These are phyloP conservation scores for Speoplatyrhinus poulsoni DNA, from an alignment of 2,113 vertebrate genomes.

Conservation along the genomic window DNA sequence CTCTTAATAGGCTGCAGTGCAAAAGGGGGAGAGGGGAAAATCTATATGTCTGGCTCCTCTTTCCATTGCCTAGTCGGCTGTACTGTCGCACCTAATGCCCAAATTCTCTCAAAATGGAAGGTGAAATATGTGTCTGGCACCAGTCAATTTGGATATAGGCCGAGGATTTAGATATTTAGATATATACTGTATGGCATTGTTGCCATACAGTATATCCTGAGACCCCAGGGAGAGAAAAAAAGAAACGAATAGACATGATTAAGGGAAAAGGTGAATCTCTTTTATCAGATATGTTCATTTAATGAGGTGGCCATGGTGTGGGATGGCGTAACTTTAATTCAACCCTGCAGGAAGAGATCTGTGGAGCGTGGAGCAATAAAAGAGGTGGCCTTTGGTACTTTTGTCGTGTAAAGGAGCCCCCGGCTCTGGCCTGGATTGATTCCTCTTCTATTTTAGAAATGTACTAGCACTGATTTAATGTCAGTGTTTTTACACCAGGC, in stretches of 20 bases:
- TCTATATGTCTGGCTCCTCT: neutral
- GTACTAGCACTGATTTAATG: neutral
- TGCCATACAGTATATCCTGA: neutral
- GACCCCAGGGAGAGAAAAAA: neutral
- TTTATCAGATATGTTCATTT: neutral
- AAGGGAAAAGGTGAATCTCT: neutral
- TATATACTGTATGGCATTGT: no score
- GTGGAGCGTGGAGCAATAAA: no score
- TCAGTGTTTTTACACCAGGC: neutral
- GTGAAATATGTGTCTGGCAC: no score
- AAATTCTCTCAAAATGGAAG: no score
- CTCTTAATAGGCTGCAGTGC: neutral
- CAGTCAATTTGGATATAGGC: no score
- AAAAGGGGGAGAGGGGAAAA: neutral
- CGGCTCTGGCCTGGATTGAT: neutral
- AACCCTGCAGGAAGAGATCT: neutral
- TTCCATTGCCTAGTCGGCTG: neutral
- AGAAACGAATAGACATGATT: no score
- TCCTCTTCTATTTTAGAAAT: neutral
- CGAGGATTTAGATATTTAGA: no score
- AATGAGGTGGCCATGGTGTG: neutral
- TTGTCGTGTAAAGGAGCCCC: neutral
- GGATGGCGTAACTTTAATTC: neutral
- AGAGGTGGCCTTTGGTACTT: neutral
- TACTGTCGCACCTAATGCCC: neutral